Percentiles rank a stretch among this genome's conserved stretches.
phyloP scores from a whole-genome alignment of 2,888 invertebrate species.

The Synanthedon vespiformis region DNA sequence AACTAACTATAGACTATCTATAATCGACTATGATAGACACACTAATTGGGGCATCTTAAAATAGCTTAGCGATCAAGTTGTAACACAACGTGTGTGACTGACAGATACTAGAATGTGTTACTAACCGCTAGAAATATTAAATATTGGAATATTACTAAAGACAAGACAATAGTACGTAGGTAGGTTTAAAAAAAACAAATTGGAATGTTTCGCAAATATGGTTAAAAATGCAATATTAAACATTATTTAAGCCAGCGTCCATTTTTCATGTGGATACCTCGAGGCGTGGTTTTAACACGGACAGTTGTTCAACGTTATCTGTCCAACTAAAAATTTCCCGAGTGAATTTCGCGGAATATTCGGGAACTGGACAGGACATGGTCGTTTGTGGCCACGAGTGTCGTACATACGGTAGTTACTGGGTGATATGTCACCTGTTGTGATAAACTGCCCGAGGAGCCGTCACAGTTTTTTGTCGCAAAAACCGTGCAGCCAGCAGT shows the following conservation, averaged over 20 bases:
- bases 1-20: no score
- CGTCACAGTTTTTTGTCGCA: constrained; percentile 12
- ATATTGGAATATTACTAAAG: no score
- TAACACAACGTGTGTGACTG: no score
- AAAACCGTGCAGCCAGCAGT: background rate
- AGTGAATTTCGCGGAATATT: constrained; percentile 15
- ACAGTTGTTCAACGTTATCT: constrained; percentile 31
- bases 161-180: no score
- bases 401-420: constrained; percentile 17
- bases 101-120: no score
- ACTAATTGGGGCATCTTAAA: no score
- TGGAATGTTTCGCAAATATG: no score
- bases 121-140: no score
- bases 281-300: constrained; percentile 28
- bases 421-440: constrained; percentile 28
- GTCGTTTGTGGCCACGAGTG: constrained; percentile 7
- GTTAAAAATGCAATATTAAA: constrained; percentile 6
- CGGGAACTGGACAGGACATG: constrained; percentile 7
- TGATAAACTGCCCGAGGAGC: constrained; percentile 32
- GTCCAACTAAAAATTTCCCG: constrained; percentile 22
- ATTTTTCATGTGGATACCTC: constrained; percentile 24
- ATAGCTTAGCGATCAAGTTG: no score
- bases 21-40: no score
- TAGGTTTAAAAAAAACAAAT: no score
- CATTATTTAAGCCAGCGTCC: constrained; percentile 4